These are phyloP conservation scores for Hydrocynus forskahlii DNA, from an alignment of 2,797 vertebrate genomes.

Conservation along the genomic window DNA sequence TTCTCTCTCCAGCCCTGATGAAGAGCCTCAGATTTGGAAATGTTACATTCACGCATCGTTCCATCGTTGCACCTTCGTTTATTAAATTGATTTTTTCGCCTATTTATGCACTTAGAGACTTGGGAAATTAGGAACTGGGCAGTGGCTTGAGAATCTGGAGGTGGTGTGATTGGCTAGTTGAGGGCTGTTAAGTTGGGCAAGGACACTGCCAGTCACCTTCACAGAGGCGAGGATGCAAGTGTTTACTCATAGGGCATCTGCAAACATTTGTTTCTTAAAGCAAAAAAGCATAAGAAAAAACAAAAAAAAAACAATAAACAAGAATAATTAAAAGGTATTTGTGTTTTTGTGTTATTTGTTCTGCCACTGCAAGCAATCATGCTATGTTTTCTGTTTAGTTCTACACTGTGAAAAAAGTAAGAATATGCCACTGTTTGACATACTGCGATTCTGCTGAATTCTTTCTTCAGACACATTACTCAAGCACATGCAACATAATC, in stretches of 20 bases:
- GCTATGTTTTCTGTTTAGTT: not conserved
- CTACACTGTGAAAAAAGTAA: no score
- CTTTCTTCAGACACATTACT: not conserved
- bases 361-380: not conserved
- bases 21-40: constrained; percentile 17
- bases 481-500: constrained; percentile 23
- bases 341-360: constrained; percentile 30
- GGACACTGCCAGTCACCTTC: constrained; percentile 38
- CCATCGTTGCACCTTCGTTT: constrained; percentile 78
- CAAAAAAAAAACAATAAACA: constrained; percentile 77
- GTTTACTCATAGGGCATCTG: constrained; percentile 84
- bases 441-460: not conserved
- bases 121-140: constrained; percentile 70
- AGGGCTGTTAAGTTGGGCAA: constrained; percentile 26
- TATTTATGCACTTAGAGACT: constrained; percentile 81
- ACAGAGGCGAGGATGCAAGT: constrained; percentile 74
- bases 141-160: constrained; percentile 75
- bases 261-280: constrained; percentile 84
- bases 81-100: constrained; percentile 64
- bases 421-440: not conserved
- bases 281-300: constrained; percentile 71
- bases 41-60: constrained; percentile 67
- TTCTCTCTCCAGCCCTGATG: constrained; percentile 36
- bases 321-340: constrained; percentile 73
- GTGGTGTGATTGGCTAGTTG: constrained; percentile 67